These are phyloP conservation scores for rabbit (Oryctolagus cuniculus) DNA, from an alignment of 2,113 vertebrate genomes.

Conservation along the genomic window mOryCun1.1 NC_091443.1:58817501-58818000, in stretches of 20 bases:
- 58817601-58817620: neutral
- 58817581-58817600: slow-evolving; percentile 54
- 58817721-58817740: neutral
- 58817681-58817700: slow-evolving; percentile 1
- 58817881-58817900: neutral
- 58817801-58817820: neutral
- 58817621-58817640: slow-evolving; percentile 7
- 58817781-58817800: neutral
- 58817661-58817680: neutral
- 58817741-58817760: neutral
- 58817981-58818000: too few relatives aligned
- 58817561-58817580: neutral
- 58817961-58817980: too few relatives aligned
- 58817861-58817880: neutral
- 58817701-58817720: slow-evolving; percentile 45
- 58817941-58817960: too few relatives aligned
- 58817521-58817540: slow-evolving; percentile 43
- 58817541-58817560: slow-evolving; percentile 4
- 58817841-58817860: neutral
- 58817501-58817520: slow-evolving; percentile 56
- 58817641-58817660: slow-evolving; percentile 46
- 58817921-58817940: too few relatives aligned
- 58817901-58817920: too few relatives aligned
- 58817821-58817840: neutral
- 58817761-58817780: neutral